Base-by-base conservation (phyloP, 2,113 vertebrate genomes). In the Mystacornis crossleyi region DNA sequence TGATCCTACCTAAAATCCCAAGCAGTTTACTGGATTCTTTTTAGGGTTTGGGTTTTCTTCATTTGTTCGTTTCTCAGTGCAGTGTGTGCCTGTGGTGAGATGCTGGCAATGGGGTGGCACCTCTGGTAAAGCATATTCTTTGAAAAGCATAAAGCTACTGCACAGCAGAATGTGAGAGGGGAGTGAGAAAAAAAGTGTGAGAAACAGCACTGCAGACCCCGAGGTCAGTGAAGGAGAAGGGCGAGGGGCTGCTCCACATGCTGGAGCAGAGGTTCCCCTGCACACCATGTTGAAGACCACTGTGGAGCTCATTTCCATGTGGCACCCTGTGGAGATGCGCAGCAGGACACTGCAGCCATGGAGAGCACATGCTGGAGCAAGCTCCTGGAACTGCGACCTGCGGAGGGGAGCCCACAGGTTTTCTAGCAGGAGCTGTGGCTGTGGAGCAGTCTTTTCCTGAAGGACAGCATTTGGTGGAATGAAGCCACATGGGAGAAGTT, bases 381-480 rank as follows among this genome's bases (percentile, higher is more conserved):
- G 5, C 4, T 70, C 1, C 36, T 60, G 3, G 9, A 82, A 20
- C 26, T 0, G 0, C 1, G 2, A 10, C n/a, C 36, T 33, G 0
- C 15, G 9, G 19, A 60, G 21, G 15, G 29, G 20, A 58, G 4
- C 42, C 38, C 3, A 29, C 20, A 50, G 12, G 5, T 74, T 69
- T 86, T 38, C 40, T 31, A 33, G 6, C 10, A 81, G 70, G 29
- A 61, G 1, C 23, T 34, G n/a, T 4, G 5, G 29, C 29, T 2
- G 1, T 24, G 48, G 51, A 53, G 15, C 26, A 28, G 9, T 42
- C 26, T 65, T 23, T 54, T 74, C 29, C 24, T 54, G 64, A 60
- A 36, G 18, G 9, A 36, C 14, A 10, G 3, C 23, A 8, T 29
- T 47, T 6, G 4, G 18, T 73, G 13, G 17, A 40, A 81, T 1